These are phyloP conservation scores for Protaetia brevitarsis DNA, from an alignment of 1,140 invertebrate species.

Conservation along the genomic window DNA sequence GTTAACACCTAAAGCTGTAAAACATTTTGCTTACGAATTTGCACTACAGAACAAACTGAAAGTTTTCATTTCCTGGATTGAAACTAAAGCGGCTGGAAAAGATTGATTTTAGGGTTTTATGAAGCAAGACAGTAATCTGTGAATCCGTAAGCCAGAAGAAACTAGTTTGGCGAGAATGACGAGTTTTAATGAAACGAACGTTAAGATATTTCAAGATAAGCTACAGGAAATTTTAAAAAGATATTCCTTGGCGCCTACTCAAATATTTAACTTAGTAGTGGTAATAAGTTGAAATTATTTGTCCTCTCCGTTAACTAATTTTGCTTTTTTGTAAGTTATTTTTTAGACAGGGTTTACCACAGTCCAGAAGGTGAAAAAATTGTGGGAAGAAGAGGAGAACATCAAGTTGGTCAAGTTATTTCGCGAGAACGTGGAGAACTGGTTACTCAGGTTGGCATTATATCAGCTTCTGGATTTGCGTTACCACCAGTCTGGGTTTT, in stretches of 20 bases:
- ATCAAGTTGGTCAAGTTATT: slow-evolving; percentile 12
- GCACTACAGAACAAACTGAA: neutral
- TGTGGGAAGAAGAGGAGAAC: neutral
- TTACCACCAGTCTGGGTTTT: slow-evolving; percentile 19
- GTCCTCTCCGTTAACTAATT: neutral
- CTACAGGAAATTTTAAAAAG: neutral
- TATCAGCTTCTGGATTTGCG: neutral
- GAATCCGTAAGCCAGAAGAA: slow-evolving; percentile 1
- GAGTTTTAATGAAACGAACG: slow-evolving; percentile 15
- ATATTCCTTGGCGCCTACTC: neutral
- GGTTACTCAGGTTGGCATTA: too few species aligned
- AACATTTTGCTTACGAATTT: neutral
- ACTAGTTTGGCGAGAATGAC: slow-evolving; percentile 20
- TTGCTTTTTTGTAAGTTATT: neutral
- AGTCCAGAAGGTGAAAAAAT: neutral
- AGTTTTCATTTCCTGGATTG: neutral
- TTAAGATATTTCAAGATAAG: neutral
- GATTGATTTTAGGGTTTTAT: slow-evolving; percentile 16
- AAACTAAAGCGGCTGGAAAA: slow-evolving; percentile 5
- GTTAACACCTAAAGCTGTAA: neutral
- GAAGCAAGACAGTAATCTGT: neutral
- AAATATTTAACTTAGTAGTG: neutral
- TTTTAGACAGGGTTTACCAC: neutral
- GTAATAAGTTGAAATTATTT: too few species aligned
- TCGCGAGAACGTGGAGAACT: slow-evolving; percentile 18